Base-by-base conservation (phyloP, 2,888 invertebrate species). In the Sialis fuliginosa region DNA sequence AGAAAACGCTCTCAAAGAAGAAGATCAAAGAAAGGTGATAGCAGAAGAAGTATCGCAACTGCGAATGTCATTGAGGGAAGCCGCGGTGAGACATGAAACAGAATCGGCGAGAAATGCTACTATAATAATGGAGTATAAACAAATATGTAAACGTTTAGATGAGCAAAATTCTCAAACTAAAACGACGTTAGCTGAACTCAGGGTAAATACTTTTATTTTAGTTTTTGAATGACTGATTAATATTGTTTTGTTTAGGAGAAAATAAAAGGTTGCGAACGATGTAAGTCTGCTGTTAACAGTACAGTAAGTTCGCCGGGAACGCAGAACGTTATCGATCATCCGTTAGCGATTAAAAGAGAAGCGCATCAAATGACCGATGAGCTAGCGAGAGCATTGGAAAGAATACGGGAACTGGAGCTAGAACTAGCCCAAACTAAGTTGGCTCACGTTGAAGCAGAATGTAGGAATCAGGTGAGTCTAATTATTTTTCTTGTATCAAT, bases 371-470 rank as follows among this genome's bases (percentile, higher is more conserved):
- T 30, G 32, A 35, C 63, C 46, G 54, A 54, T 42, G 61, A 67
- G 1, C 69, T 72, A 49, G 66, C 68, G 7, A 62, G 72, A 39
- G 69, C 78, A 2, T 66, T 76, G 53, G 76, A 79, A 57, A 74
- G 85, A 52, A 81, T 92, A 45, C 73, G 91, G 4, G 93, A 92
- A 61, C 67, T 98, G 12, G 98, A 98, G 63, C 69, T 96, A 49
- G 96, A 98, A 60, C 68, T 98, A 54, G 98, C 97, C 3, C 90
- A 93, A 62, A 92, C 96, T 1, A 98, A 98, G 65, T 69, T 98
- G 53, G 93, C 92, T 0, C 84, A 96, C 53, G 98, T 97, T 5
- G 95, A 98, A 67, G 89, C 93, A 1, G 90, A 96, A 68, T 96
- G 96, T 68, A 80, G 83, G 60, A 93, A 91, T 65, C 95, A 95